phyloP scores from a whole-genome alignment of 2,113 vertebrate species.

The Eupsittula cactorum region DNA sequence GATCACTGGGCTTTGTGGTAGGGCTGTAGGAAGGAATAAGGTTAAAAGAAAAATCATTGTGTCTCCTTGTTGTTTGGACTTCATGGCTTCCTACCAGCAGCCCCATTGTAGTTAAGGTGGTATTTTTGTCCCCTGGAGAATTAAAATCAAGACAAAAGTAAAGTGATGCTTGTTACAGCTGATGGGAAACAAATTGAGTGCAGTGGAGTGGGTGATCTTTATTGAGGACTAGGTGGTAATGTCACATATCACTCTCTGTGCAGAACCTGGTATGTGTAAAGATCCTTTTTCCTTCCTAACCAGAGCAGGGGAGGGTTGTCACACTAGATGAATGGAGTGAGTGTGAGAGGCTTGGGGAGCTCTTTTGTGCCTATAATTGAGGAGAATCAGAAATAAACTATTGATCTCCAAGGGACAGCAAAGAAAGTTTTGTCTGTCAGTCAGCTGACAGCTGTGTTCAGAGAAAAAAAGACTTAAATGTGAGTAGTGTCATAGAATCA shows the following conservation, averaged over 20 bases:
- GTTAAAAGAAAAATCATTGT: background rate
- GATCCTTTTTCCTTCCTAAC: background rate
- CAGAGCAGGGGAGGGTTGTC: background rate
- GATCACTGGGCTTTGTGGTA: background rate
- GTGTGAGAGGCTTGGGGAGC: background rate
- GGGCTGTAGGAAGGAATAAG: background rate
- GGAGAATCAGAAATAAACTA: conserved; percentile 15
- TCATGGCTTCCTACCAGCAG: background rate
- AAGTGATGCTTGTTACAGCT: conserved; percentile 6
- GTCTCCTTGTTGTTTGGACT: background rate
- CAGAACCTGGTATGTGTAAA: background rate
- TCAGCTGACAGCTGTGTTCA: background rate
- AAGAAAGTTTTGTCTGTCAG: background rate
- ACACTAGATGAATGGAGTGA: background rate
- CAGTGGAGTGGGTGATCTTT: conserved; percentile 23
- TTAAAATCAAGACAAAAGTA: background rate
- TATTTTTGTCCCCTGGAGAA: background rate
- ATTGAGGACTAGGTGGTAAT: conserved; percentile 25
- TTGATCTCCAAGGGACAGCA: background rate
- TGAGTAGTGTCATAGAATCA: background rate
- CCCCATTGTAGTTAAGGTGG: background rate
- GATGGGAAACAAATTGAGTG: conserved; percentile 46
- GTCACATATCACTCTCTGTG: background rate
- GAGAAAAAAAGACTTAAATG: background rate
- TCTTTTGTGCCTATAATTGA: conserved; percentile 9